Percentiles rank a stretch among this genome's conserved stretches.
phyloP scores from a whole-genome alignment of 1,140 invertebrate genomes.

The Hetaerina americana region DNA sequence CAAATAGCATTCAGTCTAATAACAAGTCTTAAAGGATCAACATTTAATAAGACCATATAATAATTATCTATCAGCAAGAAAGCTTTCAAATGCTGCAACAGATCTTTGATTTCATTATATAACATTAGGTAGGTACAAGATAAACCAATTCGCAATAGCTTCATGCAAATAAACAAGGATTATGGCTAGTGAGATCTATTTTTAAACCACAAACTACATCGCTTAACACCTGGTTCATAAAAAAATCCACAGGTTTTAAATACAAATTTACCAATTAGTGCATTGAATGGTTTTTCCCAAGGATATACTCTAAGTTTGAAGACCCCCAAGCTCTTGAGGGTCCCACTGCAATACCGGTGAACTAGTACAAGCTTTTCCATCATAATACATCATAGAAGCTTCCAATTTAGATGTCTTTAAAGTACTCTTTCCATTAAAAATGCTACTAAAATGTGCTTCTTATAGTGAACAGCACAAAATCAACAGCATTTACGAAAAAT shows the following conservation, averaged over 20 bases:
- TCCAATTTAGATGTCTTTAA: background rate
- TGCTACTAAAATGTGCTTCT: background rate
- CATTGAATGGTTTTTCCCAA: background rate
- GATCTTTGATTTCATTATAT: constrained; percentile 4
- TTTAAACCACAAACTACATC: constrained; percentile 5
- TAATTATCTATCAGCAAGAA: constrained; percentile 7
- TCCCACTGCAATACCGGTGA: background rate
- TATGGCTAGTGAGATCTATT: background rate
- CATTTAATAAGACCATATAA: constrained; percentile 4
- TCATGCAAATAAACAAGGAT: constrained; percentile 6
- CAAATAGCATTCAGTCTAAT: constrained; percentile 5
- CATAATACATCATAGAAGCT: background rate
- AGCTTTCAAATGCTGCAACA: constrained; percentile 5
- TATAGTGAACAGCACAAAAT: background rate
- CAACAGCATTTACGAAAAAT: background rate
- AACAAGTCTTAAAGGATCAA: constrained; percentile 4
- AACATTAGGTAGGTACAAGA: constrained; percentile 3
- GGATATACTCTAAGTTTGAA: background rate
- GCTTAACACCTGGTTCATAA: constrained; percentile 3
- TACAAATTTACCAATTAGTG: constrained; percentile 5
- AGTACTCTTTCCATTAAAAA: background rate
- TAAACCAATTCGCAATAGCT: background rate
- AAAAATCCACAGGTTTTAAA: constrained; percentile 2
- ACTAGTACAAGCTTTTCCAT: background rate
- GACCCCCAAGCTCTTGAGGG: background rate